Conservation (phyloP, 1,140 invertebrate species). For the Lepidurus packardi region DNA sequence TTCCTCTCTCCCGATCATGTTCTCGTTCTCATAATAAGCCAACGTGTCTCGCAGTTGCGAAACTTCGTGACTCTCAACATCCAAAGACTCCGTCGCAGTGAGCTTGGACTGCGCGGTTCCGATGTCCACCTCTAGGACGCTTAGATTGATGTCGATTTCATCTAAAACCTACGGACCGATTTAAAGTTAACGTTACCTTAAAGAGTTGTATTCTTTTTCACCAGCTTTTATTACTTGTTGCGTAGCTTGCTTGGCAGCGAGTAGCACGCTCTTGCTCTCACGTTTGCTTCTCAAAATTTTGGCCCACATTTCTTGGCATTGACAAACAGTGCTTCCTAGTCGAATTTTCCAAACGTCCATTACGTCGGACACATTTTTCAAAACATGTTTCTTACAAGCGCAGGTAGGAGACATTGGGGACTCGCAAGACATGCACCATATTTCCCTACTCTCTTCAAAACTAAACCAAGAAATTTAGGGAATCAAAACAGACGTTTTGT, state of each 20-base stretch:
- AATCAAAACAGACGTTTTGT: neutral
- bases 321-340: neutral
- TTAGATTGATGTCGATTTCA: neutral
- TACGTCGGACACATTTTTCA: neutral
- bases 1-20: neutral
- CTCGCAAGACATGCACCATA: neutral
- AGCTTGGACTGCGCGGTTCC: neutral
- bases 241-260: neutral
- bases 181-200: neutral
- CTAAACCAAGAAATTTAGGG: neutral
- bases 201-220: neutral
- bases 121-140: neutral
- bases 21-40: neutral
- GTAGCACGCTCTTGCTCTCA: neutral
- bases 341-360: neutral
- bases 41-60: neutral
- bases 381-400: neutral
- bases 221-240: neutral
- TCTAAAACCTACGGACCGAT: neutral
- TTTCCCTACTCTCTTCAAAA: neutral
- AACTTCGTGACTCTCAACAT: neutral
- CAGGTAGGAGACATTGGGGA: neutral
- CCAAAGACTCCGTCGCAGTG: neutral
- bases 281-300: neutral
- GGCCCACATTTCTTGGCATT: neutral